Percentiles rank a stretch among this genome's conserved stretches.
Conservation (phyloP, 2,797 vertebrate genomes). For the Chelon labrosus region DNA sequence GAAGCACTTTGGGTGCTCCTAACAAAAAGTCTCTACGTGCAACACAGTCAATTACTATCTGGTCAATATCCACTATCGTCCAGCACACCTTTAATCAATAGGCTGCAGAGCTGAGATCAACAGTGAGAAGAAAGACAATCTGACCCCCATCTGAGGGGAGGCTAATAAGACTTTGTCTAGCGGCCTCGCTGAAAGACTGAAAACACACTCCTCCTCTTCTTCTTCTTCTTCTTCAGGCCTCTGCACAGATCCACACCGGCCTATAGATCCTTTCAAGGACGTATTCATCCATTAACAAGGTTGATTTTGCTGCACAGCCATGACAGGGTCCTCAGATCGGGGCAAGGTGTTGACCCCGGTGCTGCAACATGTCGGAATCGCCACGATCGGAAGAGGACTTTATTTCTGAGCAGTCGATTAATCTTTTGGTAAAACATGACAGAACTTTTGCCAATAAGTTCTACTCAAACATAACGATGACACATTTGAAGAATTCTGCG, state of each 20-base stretch:
- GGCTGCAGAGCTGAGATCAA: slow-evolving; percentile 26
- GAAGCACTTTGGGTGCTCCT: slow-evolving; percentile 51
- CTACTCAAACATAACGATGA: no score
- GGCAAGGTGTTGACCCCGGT: no score
- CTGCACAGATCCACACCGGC: not conserved
- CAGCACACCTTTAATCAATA: slow-evolving; percentile 44
- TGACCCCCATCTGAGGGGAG: slow-evolving; percentile 15
- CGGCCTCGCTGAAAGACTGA: slow-evolving; percentile 1
- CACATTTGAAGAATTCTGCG: no score
- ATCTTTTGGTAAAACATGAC: no score
- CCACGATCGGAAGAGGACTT: no score
- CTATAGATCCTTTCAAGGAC: not conserved
- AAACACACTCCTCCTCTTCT: slow-evolving; percentile 10
- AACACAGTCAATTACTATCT: slow-evolving; percentile 49
- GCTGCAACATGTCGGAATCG: no score
- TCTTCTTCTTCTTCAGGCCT: not conserved
- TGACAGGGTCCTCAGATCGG: not conserved
- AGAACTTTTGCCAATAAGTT: no score
- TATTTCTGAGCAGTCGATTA: no score
- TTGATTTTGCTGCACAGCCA: not conserved
- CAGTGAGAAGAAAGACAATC: slow-evolving; percentile 36
- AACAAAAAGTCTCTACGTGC: slow-evolving; percentile 51
- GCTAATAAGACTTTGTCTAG: slow-evolving; percentile 20
- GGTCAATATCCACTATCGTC: slow-evolving; percentile 54
- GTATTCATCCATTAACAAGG: not conserved